Evolutionary conservation across 2,888 invertebrate species (phyloP).

Genomic region (Julus scandinavius): DNA sequence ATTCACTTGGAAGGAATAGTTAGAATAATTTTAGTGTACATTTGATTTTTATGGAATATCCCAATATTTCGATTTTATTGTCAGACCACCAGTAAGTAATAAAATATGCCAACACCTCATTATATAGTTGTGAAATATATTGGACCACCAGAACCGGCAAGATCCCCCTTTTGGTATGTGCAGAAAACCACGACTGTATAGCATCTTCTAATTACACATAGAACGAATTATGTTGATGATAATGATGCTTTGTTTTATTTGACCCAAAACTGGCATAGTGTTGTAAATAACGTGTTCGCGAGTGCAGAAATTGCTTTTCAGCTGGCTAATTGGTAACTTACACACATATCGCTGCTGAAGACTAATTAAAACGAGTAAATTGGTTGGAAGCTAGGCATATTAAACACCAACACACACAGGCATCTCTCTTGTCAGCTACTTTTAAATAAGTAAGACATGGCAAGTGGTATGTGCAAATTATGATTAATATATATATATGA

Average conservation of each 20-base stretch:
- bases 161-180: not conserved
- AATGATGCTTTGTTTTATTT: not conserved
- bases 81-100: too few relatives aligned
- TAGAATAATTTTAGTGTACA: too few relatives aligned
- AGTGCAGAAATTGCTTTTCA: slow-evolving; percentile 18
- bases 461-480: slow-evolving; percentile 10
- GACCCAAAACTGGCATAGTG: not conserved
- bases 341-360: not conserved
- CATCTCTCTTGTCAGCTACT: not conserved
- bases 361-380: not conserved
- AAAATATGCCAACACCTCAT: not conserved
- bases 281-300: not conserved
- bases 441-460: not conserved
- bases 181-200: not conserved
- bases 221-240: not conserved
- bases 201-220: not conserved
- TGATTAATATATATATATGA: not conserved
- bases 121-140: not conserved
- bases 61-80: too few relatives aligned
- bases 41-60: too few relatives aligned
- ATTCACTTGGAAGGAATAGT: too few relatives aligned
- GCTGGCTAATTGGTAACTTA: not conserved
- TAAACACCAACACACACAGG: not conserved
- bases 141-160: not conserved
- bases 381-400: not conserved